phyloP scores from a whole-genome alignment of 1,140 invertebrate genomes.

The Bombus polaris region DNA sequence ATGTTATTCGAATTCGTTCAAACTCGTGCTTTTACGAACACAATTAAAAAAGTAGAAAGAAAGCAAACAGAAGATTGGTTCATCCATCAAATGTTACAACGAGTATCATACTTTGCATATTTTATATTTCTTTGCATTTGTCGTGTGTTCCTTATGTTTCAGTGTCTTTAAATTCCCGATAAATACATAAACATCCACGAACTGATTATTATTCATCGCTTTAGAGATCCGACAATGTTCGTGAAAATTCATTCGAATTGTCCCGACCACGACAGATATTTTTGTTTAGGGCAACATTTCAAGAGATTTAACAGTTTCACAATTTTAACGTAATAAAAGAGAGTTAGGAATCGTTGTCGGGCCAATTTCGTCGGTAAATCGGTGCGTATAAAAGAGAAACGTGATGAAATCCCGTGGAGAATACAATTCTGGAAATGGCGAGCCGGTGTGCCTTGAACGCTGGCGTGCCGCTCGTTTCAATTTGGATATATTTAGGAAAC shows the following conservation, averaged over 20 bases:
- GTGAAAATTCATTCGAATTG: not conserved
- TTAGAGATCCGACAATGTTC: too few relatives aligned
- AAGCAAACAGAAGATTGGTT: too few relatives aligned
- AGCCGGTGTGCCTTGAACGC: not conserved
- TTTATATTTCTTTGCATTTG: too few relatives aligned
- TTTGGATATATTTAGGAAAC: conserved; percentile 45
- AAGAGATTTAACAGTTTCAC: conserved; percentile 25
- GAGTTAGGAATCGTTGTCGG: conserved; percentile 35
- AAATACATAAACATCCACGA: too few relatives aligned
- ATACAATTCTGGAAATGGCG: conserved; percentile 50
- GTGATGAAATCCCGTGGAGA: conserved; percentile 51
- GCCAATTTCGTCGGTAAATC: conserved; percentile 49
- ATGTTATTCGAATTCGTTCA: too few relatives aligned
- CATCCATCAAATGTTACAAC: too few relatives aligned
- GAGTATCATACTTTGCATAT: too few relatives aligned
- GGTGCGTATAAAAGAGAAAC: conserved; percentile 15
- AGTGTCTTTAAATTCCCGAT: too few relatives aligned
- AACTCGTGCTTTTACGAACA: too few relatives aligned
- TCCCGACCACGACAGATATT: not conserved
- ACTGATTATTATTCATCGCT: not conserved
- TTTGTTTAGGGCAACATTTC: not conserved
- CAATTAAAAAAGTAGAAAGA: too few relatives aligned
- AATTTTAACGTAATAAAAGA: not conserved
- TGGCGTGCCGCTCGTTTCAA: conserved; percentile 39
- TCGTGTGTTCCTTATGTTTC: too few relatives aligned